Evolutionary conservation across 2,888 invertebrate genomes (phyloP).

Genomic region (Drosophila buzzatii): DNA sequence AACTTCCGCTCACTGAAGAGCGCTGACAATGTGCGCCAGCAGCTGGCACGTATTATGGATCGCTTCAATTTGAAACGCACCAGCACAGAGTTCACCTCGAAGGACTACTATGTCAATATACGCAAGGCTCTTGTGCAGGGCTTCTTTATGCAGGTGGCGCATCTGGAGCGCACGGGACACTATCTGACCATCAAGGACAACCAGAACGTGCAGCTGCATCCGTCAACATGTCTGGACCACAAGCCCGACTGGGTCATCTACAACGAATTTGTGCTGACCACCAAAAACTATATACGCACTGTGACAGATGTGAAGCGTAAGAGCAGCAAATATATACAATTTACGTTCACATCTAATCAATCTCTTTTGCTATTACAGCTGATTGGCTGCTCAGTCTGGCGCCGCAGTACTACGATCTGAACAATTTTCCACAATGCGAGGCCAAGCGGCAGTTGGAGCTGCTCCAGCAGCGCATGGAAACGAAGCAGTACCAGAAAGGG

Average conservation of each 20-base stretch:
- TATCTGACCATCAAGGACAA: conserved; percentile 99
- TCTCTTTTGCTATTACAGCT: conserved; percentile 86
- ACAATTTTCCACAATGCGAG: conserved; percentile 99
- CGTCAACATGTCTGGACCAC: conserved; percentile 99
- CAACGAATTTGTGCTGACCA: conserved; percentile 99
- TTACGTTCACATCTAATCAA: neutral
- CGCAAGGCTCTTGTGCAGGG: conserved; percentile 99
- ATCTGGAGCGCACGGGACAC: conserved; percentile 98
- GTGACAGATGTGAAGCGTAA: conserved; percentile 99
- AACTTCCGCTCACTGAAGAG: conserved; percentile 99
- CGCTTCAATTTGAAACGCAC: conserved; percentile 96
- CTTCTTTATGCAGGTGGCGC: conserved; percentile 99
- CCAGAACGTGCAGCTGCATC: conserved; percentile 99
- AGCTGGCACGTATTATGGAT: conserved; percentile 99
- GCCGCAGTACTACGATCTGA: conserved; percentile 99
- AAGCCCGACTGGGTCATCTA: conserved; percentile 99
- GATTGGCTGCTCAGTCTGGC: conserved; percentile 98
- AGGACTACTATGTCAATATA: conserved; percentile 99
- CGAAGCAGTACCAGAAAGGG: conserved; percentile 94
- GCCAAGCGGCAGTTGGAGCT: conserved; percentile 96
- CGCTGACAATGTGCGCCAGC: conserved; percentile 98
- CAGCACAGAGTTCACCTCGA: conserved; percentile 98
- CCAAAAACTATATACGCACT: conserved; percentile 99
- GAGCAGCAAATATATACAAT: conserved; percentile 78
- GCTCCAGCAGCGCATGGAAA: conserved; percentile 93